These are phyloP conservation scores for Nysson spinosus DNA, from an alignment of 2,888 invertebrate species.

Conservation along the genomic window DNA sequence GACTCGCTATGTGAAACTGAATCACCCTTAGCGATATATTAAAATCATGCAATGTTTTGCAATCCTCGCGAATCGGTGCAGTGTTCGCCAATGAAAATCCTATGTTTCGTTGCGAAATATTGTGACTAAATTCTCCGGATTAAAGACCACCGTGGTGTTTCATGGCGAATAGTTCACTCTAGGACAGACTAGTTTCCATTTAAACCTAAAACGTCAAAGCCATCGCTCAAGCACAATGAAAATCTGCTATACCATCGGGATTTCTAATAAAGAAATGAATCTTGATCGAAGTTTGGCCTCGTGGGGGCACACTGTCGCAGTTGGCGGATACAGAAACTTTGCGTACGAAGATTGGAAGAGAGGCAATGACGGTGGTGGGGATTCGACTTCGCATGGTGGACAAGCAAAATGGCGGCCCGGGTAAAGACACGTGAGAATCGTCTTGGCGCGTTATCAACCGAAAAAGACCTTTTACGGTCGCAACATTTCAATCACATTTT, in stretches of 20 bases:
- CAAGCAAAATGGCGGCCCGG: conserved; percentile 55
- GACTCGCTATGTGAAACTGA: conserved; percentile 49
- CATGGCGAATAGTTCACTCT: too few relatives aligned
- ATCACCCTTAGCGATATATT: conserved; percentile 48
- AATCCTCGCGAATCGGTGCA: conserved; percentile 19
- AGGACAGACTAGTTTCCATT: too few relatives aligned
- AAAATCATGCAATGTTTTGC: conserved; percentile 45
- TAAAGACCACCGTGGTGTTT: too few relatives aligned
- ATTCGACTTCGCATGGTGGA: conserved; percentile 55
- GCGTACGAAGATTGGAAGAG: conserved; percentile 26
- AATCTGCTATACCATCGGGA: too few relatives aligned
- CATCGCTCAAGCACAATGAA: too few relatives aligned
- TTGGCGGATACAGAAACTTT: conserved; percentile 39
- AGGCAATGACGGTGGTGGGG: conserved; percentile 43
- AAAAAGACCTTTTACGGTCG: conserved; percentile 12
- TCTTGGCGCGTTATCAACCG: conserved; percentile 27
- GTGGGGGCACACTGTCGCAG: conserved; percentile 13
- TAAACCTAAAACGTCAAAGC: too few relatives aligned
- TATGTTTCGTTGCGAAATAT: neutral
- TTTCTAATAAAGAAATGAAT: too few relatives aligned
- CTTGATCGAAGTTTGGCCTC: too few relatives aligned
- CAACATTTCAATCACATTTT: conserved; percentile 3
- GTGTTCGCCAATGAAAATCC: conserved; percentile 2
- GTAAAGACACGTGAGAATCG: conserved; percentile 52
- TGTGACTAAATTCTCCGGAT: too few relatives aligned